Evolutionary conservation across 2,797 vertebrate genomes (phyloP).

Genomic region (Trematomus bernacchii): DNA sequence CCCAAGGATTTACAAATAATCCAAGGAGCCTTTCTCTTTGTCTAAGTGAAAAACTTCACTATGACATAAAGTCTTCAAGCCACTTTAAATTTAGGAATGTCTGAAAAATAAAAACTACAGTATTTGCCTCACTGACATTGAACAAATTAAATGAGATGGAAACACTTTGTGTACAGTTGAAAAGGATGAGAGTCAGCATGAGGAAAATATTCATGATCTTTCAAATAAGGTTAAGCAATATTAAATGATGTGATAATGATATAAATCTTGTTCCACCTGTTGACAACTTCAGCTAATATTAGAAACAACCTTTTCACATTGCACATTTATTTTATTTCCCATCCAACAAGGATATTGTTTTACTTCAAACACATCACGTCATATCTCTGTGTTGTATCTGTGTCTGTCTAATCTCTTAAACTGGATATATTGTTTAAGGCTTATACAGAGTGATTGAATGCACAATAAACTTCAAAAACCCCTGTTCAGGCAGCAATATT

Average conservation of each 20-base stretch:
- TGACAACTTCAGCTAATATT: not conserved
- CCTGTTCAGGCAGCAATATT: slow-evolving; percentile 38
- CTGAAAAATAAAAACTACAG: slow-evolving; percentile 27
- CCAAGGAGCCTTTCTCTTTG: not conserved
- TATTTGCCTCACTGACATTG: slow-evolving; percentile 32
- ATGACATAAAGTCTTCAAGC: slow-evolving; percentile 36
- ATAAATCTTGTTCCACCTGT: not conserved
- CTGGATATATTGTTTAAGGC: slow-evolving; percentile 49
- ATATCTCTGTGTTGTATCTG: slow-evolving; percentile 25
- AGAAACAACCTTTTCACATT: slow-evolving; percentile 1
- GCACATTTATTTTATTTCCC: not conserved
- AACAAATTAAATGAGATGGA: slow-evolving; percentile 27
- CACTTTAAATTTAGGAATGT: slow-evolving; percentile 68
- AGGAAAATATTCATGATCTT: not conserved
- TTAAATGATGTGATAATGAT: not conserved
- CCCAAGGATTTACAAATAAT: slow-evolving; percentile 4
- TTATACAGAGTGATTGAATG: slow-evolving; percentile 52
- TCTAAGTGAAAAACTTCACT: slow-evolving; percentile 15
- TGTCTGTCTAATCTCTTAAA: slow-evolving; percentile 8
- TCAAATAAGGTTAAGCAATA: not conserved
- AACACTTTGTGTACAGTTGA: slow-evolving; percentile 1
- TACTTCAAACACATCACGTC: slow-evolving; percentile 31
- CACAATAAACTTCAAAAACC: slow-evolving; percentile 67
- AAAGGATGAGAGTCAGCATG: not conserved
- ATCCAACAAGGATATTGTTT: not conserved